Conservation (phyloP, 2,797 vertebrate species). For the Darevskia mixta region DNA sequence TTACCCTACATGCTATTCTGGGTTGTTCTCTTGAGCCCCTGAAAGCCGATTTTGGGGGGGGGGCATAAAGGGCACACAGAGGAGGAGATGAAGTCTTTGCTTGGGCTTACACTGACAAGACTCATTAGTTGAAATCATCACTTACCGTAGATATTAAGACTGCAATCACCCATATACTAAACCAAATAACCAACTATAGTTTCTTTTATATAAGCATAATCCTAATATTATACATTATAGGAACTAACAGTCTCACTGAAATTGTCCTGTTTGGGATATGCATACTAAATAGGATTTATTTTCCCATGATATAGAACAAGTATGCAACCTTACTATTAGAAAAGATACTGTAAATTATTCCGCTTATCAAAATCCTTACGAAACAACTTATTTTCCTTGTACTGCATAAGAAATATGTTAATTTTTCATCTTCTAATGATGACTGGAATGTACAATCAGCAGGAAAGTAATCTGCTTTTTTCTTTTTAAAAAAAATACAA, state of each 20-base stretch:
- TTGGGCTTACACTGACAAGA: too few species aligned
- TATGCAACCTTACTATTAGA: not conserved
- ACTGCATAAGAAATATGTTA: conserved; percentile 41
- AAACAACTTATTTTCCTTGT: not conserved
- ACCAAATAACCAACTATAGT: not conserved
- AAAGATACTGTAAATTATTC: conserved; percentile 7
- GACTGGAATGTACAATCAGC: conserved; percentile 19
- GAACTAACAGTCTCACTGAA: not conserved
- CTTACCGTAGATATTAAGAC: not conserved
- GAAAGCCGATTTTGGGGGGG: too few species aligned
- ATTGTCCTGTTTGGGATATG: not conserved
- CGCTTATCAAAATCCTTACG: conserved; percentile 9
- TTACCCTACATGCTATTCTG: too few species aligned
- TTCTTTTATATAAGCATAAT: not conserved
- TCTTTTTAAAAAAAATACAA: not conserved
- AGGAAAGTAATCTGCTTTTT: conserved; percentile 23
- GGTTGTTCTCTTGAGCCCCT: too few species aligned
- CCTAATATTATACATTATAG: not conserved
- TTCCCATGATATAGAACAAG: not conserved
- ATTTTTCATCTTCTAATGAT: conserved; percentile 17
- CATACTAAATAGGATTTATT: conserved; percentile 23
- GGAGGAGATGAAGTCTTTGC: too few species aligned
- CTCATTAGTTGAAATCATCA: too few species aligned
- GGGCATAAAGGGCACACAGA: too few species aligned
- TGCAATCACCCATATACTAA: not conserved